These are phyloP conservation scores for Delia radicum DNA, from an alignment of 1,140 invertebrate species.

Conservation along the genomic window DNA sequence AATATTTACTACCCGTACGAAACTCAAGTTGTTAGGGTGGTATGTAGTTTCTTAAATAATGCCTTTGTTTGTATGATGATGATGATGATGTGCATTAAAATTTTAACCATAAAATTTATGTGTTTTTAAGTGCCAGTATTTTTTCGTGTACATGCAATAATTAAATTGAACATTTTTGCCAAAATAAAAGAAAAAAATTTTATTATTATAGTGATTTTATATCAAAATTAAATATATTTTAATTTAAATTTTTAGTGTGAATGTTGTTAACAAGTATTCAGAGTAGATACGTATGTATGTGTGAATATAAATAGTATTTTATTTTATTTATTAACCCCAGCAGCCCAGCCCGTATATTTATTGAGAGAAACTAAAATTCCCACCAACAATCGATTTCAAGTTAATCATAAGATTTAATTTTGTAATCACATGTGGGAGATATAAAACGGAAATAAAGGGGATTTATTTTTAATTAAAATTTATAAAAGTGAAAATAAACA, in stretches of 20 bases:
- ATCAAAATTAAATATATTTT: not conserved
- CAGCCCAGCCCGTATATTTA: not conserved
- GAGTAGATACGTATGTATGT: no score
- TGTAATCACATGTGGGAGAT: not conserved
- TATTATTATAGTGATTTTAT: not conserved
- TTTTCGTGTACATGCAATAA: not conserved
- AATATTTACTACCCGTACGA: no score
- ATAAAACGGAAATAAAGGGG: no score
- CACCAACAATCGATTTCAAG: not conserved
- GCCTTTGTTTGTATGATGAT: not conserved
- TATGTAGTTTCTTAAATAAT: no score
- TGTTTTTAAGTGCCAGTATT: constrained; percentile 10
- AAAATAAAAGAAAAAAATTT: not conserved
- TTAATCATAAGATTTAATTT: not conserved
- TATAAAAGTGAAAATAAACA: no score
- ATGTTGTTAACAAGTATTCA: no score
- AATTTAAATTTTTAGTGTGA: not conserved
- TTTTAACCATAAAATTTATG: constrained; percentile 1
- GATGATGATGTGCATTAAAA: not conserved
- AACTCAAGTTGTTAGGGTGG: no score
- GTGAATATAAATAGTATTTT: not conserved
- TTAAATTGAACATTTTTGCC: not conserved
- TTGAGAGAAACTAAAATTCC: not conserved
- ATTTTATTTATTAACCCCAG: not conserved
- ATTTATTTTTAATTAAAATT: no score